Base-by-base conservation (phyloP, 2,888 invertebrate genomes). In the Tachystola acroxantha region DNA sequence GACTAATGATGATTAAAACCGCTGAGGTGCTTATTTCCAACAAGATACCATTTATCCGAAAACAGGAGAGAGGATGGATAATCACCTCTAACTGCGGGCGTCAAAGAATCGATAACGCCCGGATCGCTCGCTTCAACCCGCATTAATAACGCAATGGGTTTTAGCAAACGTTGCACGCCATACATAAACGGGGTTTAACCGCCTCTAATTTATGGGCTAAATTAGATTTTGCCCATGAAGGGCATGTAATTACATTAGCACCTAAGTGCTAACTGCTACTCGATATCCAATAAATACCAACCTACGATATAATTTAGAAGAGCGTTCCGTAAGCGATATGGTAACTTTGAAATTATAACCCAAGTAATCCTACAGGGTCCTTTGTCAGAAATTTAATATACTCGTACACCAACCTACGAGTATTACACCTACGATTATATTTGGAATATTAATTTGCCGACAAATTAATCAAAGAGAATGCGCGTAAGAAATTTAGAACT, bases 41-140 rank as follows among this genome's bases (percentile, higher is more conserved):
- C 10, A 27, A 2, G 11, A 11, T 1, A 11, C 27, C 27, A 27
- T 27, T 27, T 27, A 27, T 11, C 27, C 27, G n/a, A 27, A 24
- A 27, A 7, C 27, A 27, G 12, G 12, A 24, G n/a, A 7, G 5
- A 27, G 12, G 39, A n/a, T 24, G 6, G 48, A 44, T 57, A 55
- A 50, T 48, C 45, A 47, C 48, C 45, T 45, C 40, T 41, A 42
- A 46, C 42, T 42, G 32, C 33, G 45, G 36, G 9, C 6, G 20
- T 6, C 40, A 36, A 43, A 40, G 32, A 44, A 48, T 50, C 44
- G 48, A 52, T 60, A 50, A 43, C 39, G 31, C 31, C 46, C 44
- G 51, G 33, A 37, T 36, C 42, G 44, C 40, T 43, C 42, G 32
- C 52, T n/a, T n/a, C 7, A 9, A 41, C 45, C 38, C 34, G 41